A percentile compares a stretch with the other conserved stretches of the same genome.
These are phyloP conservation scores for Alexandromys fortis DNA, from an alignment of 2,113 vertebrate genomes.

Conservation along the genomic window DNA sequence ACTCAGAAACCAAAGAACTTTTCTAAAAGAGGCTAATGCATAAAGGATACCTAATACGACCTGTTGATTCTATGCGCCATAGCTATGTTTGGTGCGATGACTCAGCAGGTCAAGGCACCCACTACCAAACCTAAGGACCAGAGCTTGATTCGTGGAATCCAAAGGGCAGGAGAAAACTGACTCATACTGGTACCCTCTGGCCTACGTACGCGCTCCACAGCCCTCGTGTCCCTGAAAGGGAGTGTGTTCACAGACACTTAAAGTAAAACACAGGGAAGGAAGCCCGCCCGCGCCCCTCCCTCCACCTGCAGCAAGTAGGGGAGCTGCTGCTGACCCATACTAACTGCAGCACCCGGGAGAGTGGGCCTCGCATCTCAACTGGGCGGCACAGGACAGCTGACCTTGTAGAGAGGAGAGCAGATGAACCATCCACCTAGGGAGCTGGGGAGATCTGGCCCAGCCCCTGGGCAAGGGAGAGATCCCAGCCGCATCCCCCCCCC, in stretches of 20 bases:
- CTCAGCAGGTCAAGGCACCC: neutral
- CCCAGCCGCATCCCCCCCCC: no score
- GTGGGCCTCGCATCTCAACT: no score
- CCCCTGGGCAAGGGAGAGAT: no score
- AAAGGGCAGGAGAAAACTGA: neutral
- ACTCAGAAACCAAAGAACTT: conserved; percentile 4
- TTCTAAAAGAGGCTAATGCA: conserved; percentile 22
- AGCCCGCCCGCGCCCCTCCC: no score
- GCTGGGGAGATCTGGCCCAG: no score
- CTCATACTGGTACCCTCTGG: neutral
- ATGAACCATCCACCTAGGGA: no score
- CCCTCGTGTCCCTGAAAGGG: neutral
- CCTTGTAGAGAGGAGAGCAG: no score
- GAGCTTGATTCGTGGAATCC: neutral
- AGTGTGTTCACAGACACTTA: neutral
- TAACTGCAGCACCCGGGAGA: no score
- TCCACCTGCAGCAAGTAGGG: no score
- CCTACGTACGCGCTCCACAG: no score
- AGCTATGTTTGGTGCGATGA: neutral
- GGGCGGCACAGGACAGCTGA: no score
- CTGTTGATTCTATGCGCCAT: neutral
- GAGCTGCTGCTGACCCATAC: no score
- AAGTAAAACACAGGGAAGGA: neutral
- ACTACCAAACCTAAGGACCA: neutral
- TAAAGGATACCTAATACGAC: conserved; percentile 17